Conservation (phyloP, 2,113 vertebrate genomes). For the Microcebus jonahi region DNA sequence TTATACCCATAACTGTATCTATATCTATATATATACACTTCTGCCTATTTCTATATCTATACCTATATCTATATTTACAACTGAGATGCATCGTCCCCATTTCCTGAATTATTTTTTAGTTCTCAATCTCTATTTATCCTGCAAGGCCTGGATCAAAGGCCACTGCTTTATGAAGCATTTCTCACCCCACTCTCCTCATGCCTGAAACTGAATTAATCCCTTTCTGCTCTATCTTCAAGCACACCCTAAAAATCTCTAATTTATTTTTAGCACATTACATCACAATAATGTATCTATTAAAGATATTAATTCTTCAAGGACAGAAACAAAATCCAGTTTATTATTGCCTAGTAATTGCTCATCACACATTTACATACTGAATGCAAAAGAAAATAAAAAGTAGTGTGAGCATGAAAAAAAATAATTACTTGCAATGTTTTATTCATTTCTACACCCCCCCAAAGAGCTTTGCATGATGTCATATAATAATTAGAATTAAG, state of each 20-base stretch:
- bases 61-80: neutral
- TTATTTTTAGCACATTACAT: neutral
- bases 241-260: neutral
- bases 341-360: neutral
- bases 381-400: neutral
- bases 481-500: neutral
- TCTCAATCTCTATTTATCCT: neutral
- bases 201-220: neutral
- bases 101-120: neutral
- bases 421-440: neutral
- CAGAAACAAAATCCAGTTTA: neutral
- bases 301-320: neutral
- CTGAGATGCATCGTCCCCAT: neutral
- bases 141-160: fast-evolving
- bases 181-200: fast-evolving
- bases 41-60: too few species aligned
- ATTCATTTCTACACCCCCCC: fast-evolving
- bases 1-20: neutral
- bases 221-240: neutral
- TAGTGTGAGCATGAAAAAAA: neutral
- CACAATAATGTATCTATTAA: too few species aligned
- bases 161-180: neutral
- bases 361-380: neutral
- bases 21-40: neutral
- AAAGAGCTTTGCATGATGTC: neutral